These are phyloP conservation scores for Nomada ferruginata DNA, from an alignment of 2,888 invertebrate genomes.

Conservation along the genomic window DNA sequence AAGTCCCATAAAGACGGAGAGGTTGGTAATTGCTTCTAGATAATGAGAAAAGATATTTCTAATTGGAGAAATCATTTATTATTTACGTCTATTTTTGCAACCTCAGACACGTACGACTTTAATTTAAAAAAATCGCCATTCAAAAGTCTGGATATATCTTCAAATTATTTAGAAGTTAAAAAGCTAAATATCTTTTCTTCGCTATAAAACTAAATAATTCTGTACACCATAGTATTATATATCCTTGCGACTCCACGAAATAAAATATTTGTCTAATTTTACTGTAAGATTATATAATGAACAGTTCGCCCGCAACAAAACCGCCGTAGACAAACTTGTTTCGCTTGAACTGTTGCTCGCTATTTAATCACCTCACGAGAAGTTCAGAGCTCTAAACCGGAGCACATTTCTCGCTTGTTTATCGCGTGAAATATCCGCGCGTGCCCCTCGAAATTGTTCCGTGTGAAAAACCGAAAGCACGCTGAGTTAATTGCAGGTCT, in stretches of 20 bases:
- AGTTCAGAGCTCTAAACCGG: background rate
- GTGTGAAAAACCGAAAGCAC: background rate
- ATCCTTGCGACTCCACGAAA: background rate
- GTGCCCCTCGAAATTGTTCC: background rate
- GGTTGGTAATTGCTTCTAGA: conserved; percentile 77
- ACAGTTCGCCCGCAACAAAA: background rate
- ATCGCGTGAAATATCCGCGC: background rate
- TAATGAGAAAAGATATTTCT: background rate
- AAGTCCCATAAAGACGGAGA: conserved; percentile 87
- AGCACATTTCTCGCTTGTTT: background rate
- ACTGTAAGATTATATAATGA: background rate
- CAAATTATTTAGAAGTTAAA: no score
- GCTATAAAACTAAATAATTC: background rate
- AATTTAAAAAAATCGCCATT: no score
- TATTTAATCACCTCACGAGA: conserved; percentile 2
- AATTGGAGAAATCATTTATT: no score
- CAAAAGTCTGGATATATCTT: no score
- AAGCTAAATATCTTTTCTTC: no score
- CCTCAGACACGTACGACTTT: no score
- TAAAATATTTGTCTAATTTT: background rate
- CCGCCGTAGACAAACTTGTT: conserved; percentile 26
- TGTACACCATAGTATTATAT: background rate
- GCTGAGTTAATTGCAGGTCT: conserved; percentile 14
- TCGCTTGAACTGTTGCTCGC: background rate
- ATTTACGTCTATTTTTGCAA: no score